Conservation (phyloP, 2,113 vertebrate species). For the Furnarius figulus region DNA sequence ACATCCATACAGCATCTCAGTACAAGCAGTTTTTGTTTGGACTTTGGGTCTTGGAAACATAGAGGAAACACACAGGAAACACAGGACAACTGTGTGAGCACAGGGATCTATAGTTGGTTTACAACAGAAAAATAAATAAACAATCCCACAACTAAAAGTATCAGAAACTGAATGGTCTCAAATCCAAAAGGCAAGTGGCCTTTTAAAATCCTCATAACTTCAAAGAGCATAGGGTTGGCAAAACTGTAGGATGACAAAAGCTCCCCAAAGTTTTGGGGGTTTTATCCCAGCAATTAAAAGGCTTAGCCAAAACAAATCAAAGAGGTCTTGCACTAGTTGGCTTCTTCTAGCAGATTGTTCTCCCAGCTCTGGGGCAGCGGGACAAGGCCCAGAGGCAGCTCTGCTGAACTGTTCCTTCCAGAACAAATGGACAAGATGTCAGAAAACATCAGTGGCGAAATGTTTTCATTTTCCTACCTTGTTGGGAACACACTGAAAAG, state of each 20-base stretch:
- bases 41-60: not conserved
- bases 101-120: not conserved
- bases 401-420: fast-evolving
- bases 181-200: not conserved
- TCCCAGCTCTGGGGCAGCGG: not conserved
- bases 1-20: not conserved
- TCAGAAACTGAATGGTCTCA: not conserved
- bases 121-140: not conserved
- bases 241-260: not conserved
- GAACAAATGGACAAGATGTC: not conserved
- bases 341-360: not conserved
- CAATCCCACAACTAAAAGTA: not conserved
- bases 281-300: not conserved
- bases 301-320: not conserved
- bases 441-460: not conserved
- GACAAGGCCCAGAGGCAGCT: not conserved
- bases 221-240: not conserved
- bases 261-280: not conserved
- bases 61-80: not conserved
- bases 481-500: not conserved
- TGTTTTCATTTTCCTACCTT: not conserved
- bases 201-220: not conserved
- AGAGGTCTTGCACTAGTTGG: too few species aligned
- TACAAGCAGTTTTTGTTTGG: not conserved
- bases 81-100: not conserved